These are phyloP conservation scores for Halotydeus destructor DNA, from an alignment of 1,140 invertebrate genomes.

Conservation along the genomic window DNA sequence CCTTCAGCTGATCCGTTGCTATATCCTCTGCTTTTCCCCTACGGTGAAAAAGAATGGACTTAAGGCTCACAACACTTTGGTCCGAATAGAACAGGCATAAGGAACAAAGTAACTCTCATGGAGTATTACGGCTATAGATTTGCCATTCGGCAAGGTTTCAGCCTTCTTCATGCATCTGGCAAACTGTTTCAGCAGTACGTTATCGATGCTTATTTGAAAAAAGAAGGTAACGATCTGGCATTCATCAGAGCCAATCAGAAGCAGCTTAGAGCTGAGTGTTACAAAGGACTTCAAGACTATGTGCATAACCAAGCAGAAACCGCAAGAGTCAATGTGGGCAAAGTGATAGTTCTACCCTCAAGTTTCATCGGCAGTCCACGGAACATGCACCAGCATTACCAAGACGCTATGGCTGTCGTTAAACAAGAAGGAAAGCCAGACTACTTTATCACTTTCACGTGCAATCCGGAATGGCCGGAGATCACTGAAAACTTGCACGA, in stretches of 20 bases:
- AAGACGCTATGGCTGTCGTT: constrained; percentile 23
- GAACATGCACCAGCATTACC: constrained; percentile 12
- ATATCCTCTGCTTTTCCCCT: not conserved
- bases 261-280: constrained; percentile 12
- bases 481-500: constrained; percentile 21
- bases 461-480: constrained; percentile 30
- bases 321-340: not conserved
- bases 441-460: constrained; percentile 29
- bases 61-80: not conserved
- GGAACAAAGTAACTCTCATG: not conserved
- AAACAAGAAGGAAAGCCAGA: constrained; percentile 22
- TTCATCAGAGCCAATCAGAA: constrained; percentile 10
- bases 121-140: too few relatives aligned
- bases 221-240: constrained; percentile 6
- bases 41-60: not conserved
- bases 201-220: constrained; percentile 14
- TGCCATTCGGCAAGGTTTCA: too few relatives aligned
- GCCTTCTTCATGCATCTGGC: constrained; percentile 15
- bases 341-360: constrained; percentile 11
- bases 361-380: constrained; percentile 12
- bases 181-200: constrained; percentile 17
- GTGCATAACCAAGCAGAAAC: not conserved
- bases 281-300: constrained; percentile 12
- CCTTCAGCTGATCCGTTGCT: not conserved
- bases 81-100: not conserved